These are phyloP conservation scores for Danaus plexippus DNA, from an alignment of 1,140 invertebrate genomes.

Conservation along the genomic window DNA sequence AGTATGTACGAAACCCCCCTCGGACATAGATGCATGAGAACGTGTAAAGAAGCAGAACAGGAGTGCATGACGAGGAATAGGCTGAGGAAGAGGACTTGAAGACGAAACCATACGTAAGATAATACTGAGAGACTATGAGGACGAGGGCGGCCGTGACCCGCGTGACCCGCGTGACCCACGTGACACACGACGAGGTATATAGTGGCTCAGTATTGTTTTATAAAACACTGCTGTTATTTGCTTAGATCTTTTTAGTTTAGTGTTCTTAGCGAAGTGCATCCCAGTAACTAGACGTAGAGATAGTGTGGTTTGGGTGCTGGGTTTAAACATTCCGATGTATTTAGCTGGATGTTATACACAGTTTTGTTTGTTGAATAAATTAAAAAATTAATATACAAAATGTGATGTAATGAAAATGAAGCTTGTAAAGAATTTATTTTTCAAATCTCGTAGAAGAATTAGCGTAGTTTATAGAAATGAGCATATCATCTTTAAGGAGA, in stretches of 20 bases:
- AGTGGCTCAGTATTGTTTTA: constrained; percentile 39
- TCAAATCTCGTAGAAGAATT: constrained; percentile 40
- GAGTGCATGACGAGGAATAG: constrained; percentile 45
- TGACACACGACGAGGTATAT: constrained; percentile 1
- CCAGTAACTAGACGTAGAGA: constrained; percentile 62
- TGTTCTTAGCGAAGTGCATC: constrained; percentile 60
- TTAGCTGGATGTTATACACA: constrained; percentile 49
- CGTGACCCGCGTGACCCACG: too few species aligned
- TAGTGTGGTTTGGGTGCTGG: constrained; percentile 59
- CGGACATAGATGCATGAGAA: constrained; percentile 53
- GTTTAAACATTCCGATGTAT: constrained; percentile 35
- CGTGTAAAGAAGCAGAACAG: constrained; percentile 32
- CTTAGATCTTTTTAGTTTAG: constrained; percentile 45
- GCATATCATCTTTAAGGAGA: constrained; percentile 56
- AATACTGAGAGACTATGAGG: constrained; percentile 32
- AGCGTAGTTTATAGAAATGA: constrained; percentile 39
- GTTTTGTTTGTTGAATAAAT: constrained; percentile 29
- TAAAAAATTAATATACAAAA: constrained; percentile 19
- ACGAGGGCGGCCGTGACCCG: too few species aligned
- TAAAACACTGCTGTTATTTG: constrained; percentile 29
- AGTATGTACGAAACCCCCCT: constrained; percentile 22
- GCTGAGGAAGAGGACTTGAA: constrained; percentile 21
- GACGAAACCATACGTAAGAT: constrained; percentile 37
- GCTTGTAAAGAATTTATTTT: constrained; percentile 52
- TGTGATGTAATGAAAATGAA: constrained; percentile 39